Conservation (phyloP, 1,140 invertebrate species). For the Drosophila prosaltans region DNA sequence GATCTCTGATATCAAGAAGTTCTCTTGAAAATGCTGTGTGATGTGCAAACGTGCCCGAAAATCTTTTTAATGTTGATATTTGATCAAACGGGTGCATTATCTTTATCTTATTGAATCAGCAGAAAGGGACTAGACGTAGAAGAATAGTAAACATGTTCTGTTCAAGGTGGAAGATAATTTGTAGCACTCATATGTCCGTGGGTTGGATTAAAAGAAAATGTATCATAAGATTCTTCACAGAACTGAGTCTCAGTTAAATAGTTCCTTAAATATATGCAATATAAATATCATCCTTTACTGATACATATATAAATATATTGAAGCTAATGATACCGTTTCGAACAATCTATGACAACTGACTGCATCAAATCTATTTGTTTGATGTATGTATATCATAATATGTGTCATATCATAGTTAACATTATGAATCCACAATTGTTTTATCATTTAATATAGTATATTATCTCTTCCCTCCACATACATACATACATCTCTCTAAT, state of each 20-base stretch:
- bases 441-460: slow-evolving; percentile 12
- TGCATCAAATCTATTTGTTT: too few relatives aligned
- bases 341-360: too few relatives aligned
- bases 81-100: neutral
- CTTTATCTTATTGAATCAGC: neutral
- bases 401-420: neutral
- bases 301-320: too few relatives aligned
- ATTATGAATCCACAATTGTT: neutral
- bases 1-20: slow-evolving; percentile 34
- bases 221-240: too few relatives aligned
- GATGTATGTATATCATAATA: neutral
- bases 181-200: too few relatives aligned
- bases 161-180: too few relatives aligned
- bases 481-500: neutral
- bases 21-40: slow-evolving; percentile 30
- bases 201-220: too few relatives aligned
- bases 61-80: slow-evolving; percentile 1
- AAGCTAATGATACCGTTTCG: too few relatives aligned
- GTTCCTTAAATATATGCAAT: too few relatives aligned
- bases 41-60: slow-evolving; percentile 34
- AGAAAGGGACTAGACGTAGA: neutral
- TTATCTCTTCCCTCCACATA: neutral
- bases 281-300: too few relatives aligned
- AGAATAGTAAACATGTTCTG: too few relatives aligned
- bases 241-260: too few relatives aligned